Conservation (phyloP, 1,140 invertebrate genomes). For the Pollicipes pollicipes region DNA sequence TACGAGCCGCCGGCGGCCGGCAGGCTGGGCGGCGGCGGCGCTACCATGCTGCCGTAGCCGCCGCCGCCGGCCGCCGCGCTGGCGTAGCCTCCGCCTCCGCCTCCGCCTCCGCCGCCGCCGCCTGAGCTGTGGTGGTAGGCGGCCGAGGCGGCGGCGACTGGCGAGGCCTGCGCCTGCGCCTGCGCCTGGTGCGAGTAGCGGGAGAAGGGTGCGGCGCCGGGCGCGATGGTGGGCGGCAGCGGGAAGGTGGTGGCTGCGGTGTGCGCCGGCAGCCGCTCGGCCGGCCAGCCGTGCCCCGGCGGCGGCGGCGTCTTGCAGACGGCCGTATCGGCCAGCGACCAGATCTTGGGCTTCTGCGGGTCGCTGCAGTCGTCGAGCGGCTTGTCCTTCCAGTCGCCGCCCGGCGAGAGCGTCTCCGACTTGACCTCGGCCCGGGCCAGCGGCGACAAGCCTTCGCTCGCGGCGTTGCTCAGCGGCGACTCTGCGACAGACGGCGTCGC, state of each 20-base stretch:
- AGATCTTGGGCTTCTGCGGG: slow-evolving; percentile 71
- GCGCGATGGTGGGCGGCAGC: slow-evolving; percentile 19
- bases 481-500: too few relatives aligned
- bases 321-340: slow-evolving; percentile 88
- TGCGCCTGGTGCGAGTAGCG: slow-evolving; percentile 15
- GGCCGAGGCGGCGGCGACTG: background rate
- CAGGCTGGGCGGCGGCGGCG: slow-evolving; percentile 12
- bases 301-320: slow-evolving; percentile 85
- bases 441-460: background rate
- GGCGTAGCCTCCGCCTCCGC: slow-evolving; percentile 22
- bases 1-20: slow-evolving; percentile 13
- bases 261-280: slow-evolving; percentile 15
- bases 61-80: slow-evolving; percentile 24
- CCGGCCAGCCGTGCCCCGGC: slow-evolving; percentile 23
- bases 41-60: slow-evolving; percentile 11
- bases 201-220: slow-evolving; percentile 15
- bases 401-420: background rate
- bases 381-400: background rate
- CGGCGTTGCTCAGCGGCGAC: background rate
- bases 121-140: background rate
- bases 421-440: background rate
- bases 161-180: slow-evolving; percentile 21
- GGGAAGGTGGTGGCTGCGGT: slow-evolving; percentile 17
- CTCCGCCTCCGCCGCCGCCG: too few relatives aligned
- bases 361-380: background rate